Evolutionary conservation across 2,797 vertebrate genomes (phyloP).

Genomic region (Xyrichtys novacula): DNA sequence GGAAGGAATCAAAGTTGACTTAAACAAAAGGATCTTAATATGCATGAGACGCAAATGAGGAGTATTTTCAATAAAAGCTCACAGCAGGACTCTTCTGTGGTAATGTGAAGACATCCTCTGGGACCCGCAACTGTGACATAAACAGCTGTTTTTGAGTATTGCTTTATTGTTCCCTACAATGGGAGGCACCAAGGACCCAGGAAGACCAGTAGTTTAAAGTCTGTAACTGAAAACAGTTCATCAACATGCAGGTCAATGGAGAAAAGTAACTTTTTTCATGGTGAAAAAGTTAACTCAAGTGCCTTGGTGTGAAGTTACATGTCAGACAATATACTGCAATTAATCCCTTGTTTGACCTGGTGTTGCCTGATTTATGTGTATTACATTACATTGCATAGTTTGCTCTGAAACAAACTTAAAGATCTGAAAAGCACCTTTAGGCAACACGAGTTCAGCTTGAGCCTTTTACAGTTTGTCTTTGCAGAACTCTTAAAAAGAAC

Average conservation of each 20-base stretch:
- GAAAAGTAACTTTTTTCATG: background rate
- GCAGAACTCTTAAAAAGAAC: no score
- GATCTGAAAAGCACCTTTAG: slow-evolving; percentile 12
- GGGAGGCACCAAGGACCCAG: slow-evolving; percentile 17
- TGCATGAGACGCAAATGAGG: background rate
- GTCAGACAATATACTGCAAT: background rate
- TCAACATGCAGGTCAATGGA: background rate
- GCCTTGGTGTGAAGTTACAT: no score
- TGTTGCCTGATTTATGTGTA: background rate
- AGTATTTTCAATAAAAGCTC: background rate
- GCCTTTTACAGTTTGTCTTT: background rate
- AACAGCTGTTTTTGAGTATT: background rate
- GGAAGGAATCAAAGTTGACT: background rate
- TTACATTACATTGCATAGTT: slow-evolving; percentile 34
- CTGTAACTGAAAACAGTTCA: background rate
- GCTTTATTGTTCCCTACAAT: background rate
- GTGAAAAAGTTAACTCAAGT: background rate
- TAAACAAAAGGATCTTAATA: slow-evolving; percentile 10
- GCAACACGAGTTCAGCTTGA: background rate
- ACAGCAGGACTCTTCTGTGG: background rate
- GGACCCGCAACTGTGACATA: background rate
- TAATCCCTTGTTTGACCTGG: background rate
- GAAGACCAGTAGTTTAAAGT: background rate
- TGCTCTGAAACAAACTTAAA: background rate
- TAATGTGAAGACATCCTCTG: background rate